Base-by-base conservation (phyloP, 2,113 vertebrate genomes). In the Mugil cephalus region DNA sequence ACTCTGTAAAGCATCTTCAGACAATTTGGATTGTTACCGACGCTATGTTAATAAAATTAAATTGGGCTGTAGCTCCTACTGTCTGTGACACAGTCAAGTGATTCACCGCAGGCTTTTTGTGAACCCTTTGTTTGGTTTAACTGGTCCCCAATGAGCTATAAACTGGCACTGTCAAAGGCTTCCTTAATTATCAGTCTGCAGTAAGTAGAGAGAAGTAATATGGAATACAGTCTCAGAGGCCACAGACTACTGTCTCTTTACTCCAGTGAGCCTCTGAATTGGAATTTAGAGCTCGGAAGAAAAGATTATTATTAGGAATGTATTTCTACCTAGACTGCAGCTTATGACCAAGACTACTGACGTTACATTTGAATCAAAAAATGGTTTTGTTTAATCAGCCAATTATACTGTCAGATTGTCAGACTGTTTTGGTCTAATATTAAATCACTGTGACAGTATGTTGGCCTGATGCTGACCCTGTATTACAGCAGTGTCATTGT, bases 111-210 rank as follows among this genome's bases (percentile, higher is more conserved):
- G 51, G 14, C 10, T 69, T 34, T 21, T 39, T 34, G 18, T 30
- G 35, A 46, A 10, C 15, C 7, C 4, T 61, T 18, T 46, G 9
- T 46, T 30, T 18, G 34, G n/a, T 53, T 54, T 47, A 73, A 79
- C n/a, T 48, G 59, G 19, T 76, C 81, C 59, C 62, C 54, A n/a
- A 59, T 69, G 72, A 50, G 50, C 51, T 24, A 58, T 67, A 59
- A 74, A 70, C 54, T 34, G 15, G 12, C 46, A 18, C 30, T 73
- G 43, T 72, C 47, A 45, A 60, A 70, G 30, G 9, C 42, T 66
- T 17, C 19, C 51, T 68, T 69, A 65, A 70, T 65, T 69, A 66
- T 56, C 18, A 19, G 19, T 65, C 38, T 61, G 48, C 48, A 56
- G 7, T 14, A 64, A 42, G 10, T 54, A 34, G 46, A 42, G 54